Evolutionary conservation across 1,140 invertebrate genomes (phyloP).

Genomic region (Penaeus vannamei): DNA sequence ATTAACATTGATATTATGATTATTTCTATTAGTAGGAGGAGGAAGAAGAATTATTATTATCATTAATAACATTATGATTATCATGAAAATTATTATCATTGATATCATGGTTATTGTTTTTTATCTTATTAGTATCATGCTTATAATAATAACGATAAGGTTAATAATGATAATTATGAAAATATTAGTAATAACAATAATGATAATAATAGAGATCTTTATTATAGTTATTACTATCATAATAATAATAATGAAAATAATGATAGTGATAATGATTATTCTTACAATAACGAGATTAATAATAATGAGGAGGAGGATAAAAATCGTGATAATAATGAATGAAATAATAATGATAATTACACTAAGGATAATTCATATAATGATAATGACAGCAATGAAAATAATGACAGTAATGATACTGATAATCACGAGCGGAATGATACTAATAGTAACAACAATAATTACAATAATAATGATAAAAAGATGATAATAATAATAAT

Average conservation of each 20-base stretch:
- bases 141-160: background rate
- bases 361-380: background rate
- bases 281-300: background rate
- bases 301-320: background rate
- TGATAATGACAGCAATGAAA: background rate
- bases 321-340: background rate
- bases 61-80: no score
- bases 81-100: background rate
- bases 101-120: background rate
- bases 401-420: background rate
- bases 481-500: slow-evolving; percentile 5
- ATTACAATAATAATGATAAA: background rate
- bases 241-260: background rate
- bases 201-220: background rate
- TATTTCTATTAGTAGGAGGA: background rate
- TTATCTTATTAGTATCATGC: background rate
- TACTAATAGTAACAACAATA: slow-evolving; percentile 10
- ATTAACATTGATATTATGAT: no score
- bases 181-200: background rate
- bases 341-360: background rate
- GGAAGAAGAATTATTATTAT: background rate
- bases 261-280: background rate
- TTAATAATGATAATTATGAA: background rate
- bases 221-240: background rate
- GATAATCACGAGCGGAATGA: background rate